phyloP scores from a whole-genome alignment of 2,797 vertebrate genomes.

The Smutsia gigantea region DNA sequence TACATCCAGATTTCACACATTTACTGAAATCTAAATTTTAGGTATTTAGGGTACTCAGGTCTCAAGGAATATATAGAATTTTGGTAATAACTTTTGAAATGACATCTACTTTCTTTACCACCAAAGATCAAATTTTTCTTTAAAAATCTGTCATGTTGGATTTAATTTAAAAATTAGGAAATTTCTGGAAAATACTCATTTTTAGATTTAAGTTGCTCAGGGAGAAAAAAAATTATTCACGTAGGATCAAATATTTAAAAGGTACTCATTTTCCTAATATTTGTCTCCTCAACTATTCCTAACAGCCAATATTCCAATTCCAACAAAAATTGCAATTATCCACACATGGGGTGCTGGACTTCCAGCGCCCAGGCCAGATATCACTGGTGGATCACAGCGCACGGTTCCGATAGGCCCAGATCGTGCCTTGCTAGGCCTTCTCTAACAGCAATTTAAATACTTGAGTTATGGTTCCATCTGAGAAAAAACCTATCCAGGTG shows the following conservation, averaged over 20 bases:
- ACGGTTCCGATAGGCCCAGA: neutral
- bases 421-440: neutral
- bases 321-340: neutral
- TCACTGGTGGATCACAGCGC: neutral
- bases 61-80: neutral
- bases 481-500: neutral
- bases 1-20: neutral
- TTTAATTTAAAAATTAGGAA: constrained; percentile 21
- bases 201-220: neutral
- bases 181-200: neutral
- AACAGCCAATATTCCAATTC: neutral
- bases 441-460: neutral
- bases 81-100: neutral
- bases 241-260: neutral
- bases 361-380: neutral
- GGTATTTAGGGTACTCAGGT: neutral
- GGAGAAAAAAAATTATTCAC: neutral
- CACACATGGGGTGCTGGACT: no score
- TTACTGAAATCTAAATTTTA: neutral
- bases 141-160: neutral
- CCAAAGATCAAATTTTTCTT: neutral
- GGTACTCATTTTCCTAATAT: neutral
- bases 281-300: neutral
- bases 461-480: neutral
- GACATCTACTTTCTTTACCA: neutral